phyloP scores from a whole-genome alignment of 2,797 vertebrate species.

The Benthosema pterotum region DNA sequence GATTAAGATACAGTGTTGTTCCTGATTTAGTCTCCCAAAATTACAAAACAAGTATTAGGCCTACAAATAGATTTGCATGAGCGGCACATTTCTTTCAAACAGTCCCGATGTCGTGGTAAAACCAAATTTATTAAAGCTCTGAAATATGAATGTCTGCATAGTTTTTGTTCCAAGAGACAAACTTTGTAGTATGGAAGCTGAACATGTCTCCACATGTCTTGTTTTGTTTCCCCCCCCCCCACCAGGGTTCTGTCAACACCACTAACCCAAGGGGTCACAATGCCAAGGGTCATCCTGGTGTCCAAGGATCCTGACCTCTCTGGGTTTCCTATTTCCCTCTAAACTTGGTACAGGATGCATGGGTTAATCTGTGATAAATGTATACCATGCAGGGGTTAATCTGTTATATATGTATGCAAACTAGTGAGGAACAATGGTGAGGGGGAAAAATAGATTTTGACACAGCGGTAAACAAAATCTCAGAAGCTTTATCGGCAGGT shows the following conservation, averaged over 20 bases:
- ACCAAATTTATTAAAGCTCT: slow-evolving; percentile 1
- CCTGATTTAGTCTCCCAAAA: slow-evolving; percentile 19
- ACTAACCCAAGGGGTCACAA: slow-evolving; percentile 47
- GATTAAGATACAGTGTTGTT: slow-evolving; percentile 33
- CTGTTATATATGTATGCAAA: neutral
- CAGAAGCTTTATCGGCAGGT: neutral
- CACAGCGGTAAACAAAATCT: neutral
- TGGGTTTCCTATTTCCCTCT: slow-evolving; percentile 7
- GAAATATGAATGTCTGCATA: too few relatives aligned
- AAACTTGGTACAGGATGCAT: slow-evolving; percentile 14
- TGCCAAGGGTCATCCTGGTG: slow-evolving; percentile 49
- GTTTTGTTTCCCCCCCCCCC: slow-evolving; percentile 61
- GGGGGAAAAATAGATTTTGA: neutral
- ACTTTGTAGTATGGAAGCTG: slow-evolving; percentile 21
- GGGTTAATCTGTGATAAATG: neutral
- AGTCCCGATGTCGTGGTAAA: slow-evolving; percentile 13
- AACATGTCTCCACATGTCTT: slow-evolving; percentile 38
- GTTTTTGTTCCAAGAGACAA: too few relatives aligned
- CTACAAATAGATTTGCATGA: slow-evolving; percentile 5
- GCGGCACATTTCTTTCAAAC: neutral
- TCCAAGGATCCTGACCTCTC: slow-evolving; percentile 27
- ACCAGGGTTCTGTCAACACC: slow-evolving; percentile 60
- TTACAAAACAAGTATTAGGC: neutral
- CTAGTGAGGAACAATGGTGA: slow-evolving; percentile 1
- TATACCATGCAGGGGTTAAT: neutral